Evolutionary conservation across 1,140 invertebrate genomes (phyloP).

Genomic region (Bombus superbus): DNA sequence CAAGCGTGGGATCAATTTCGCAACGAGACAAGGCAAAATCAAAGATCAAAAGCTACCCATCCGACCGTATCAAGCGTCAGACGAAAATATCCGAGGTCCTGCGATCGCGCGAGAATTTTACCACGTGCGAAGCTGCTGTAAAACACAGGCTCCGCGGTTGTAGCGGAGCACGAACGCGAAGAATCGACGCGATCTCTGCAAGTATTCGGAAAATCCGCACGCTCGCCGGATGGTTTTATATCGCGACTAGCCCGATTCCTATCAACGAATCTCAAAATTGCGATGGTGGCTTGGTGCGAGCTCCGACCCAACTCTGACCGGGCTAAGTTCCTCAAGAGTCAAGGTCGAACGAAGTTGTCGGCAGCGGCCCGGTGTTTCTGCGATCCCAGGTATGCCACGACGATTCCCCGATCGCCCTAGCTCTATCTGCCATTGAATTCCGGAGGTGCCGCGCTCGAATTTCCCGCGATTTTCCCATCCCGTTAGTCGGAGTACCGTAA

Average conservation of each 20-base stretch:
- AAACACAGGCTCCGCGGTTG: too few relatives aligned
- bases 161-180: not conserved
- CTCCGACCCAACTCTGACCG: not conserved
- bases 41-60: too few relatives aligned
- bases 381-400: slow-evolving; percentile 26
- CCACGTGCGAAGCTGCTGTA: too few relatives aligned
- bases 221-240: not conserved
- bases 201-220: not conserved
- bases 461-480: slow-evolving; percentile 48
- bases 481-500: not conserved
- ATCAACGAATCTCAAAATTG: slow-evolving; percentile 34
- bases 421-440: slow-evolving; percentile 36
- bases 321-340: slow-evolving; percentile 39
- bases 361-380: slow-evolving; percentile 23
- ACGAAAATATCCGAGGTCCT: too few relatives aligned
- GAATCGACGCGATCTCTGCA: not conserved
- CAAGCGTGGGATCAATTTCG: not conserved
- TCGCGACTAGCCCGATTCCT: not conserved
- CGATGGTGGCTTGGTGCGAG: not conserved
- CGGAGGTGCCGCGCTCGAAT: slow-evolving; percentile 30
- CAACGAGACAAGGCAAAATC: not conserved
- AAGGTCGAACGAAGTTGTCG: slow-evolving; percentile 34
- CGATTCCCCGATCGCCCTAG: slow-evolving; percentile 23
- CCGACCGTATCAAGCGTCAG: too few relatives aligned
- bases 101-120: rapidly evolving